Conservation (phyloP, 2,797 vertebrate species). For the Sebastes kiyomatsui region DNA sequence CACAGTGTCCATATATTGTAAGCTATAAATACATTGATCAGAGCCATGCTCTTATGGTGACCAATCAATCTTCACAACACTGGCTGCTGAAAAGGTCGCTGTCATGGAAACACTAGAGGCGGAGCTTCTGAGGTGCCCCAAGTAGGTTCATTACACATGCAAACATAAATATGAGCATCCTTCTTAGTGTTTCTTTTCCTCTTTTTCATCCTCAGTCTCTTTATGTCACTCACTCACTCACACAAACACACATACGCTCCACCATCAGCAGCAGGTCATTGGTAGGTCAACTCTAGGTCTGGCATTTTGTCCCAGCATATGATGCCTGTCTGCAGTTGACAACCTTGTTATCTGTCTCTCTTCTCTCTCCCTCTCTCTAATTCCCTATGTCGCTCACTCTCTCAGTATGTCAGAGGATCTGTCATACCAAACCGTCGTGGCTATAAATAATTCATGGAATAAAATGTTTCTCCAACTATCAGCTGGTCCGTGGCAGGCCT, state of each 20-base stretch:
- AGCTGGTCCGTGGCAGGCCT: neutral
- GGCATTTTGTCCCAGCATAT: conserved; percentile 46
- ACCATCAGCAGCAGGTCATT: conserved; percentile 50
- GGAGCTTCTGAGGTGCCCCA: neutral
- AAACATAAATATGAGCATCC: neutral
- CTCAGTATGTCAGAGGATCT: conserved; percentile 34
- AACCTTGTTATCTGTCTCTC: conserved; percentile 42
- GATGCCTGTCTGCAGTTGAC: conserved; percentile 41
- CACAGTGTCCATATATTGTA: neutral
- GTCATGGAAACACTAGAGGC: conserved; percentile 10
- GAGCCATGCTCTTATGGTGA: neutral
- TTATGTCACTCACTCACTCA: neutral
- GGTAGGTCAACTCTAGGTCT: conserved; percentile 52
- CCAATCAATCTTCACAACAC: conserved; percentile 19
- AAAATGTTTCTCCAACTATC: conserved; percentile 34
- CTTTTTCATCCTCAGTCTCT: neutral
- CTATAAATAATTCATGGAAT: conserved; percentile 39
- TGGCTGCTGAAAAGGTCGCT: neutral
- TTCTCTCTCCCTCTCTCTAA: conserved; percentile 8
- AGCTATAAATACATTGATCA: conserved; percentile 11
- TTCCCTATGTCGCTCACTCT: conserved; percentile 11
- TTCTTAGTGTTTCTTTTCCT: neutral
- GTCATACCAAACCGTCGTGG: conserved; percentile 9
- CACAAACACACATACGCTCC: neutral
- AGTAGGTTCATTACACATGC: neutral